phyloP scores from a whole-genome alignment of 2,113 vertebrate species.

The Circaetus cinerascens region DNA sequence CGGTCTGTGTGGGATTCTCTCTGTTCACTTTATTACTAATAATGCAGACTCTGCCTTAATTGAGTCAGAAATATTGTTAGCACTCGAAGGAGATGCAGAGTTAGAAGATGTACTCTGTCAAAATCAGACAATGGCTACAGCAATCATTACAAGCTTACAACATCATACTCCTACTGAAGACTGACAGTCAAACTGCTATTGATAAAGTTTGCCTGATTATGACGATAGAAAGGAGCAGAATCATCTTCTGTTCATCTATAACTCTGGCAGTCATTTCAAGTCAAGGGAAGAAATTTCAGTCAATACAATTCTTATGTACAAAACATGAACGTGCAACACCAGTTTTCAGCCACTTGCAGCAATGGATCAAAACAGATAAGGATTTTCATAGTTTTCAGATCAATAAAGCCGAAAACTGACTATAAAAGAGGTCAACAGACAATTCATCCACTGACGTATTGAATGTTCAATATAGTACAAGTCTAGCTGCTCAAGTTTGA shows the following conservation, averaged over 20 bases:
- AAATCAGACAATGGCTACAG: background rate
- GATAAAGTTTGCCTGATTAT: background rate
- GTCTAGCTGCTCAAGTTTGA: conserved; percentile 30
- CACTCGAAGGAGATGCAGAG: background rate
- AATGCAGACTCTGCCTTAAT: background rate
- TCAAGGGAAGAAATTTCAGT: background rate
- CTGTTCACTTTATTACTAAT: background rate
- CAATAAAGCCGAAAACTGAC: background rate
- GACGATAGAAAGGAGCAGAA: background rate
- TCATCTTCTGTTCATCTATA: background rate
- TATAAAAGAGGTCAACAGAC: conserved; percentile 8
- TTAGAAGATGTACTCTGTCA: background rate
- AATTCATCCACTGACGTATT: background rate
- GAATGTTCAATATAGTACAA: background rate
- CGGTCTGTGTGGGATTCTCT: background rate
- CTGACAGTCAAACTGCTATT: background rate
- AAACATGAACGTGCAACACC: background rate
- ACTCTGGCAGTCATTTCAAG: background rate
- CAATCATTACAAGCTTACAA: background rate
- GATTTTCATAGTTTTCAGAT: background rate
- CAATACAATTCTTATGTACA: background rate
- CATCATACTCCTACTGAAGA: background rate
- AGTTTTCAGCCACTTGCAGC: background rate
- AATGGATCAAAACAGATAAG: background rate
- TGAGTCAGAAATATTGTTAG: background rate